phyloP scores from a whole-genome alignment of 2,797 vertebrate species.

The Neostethus bicornis region DNA sequence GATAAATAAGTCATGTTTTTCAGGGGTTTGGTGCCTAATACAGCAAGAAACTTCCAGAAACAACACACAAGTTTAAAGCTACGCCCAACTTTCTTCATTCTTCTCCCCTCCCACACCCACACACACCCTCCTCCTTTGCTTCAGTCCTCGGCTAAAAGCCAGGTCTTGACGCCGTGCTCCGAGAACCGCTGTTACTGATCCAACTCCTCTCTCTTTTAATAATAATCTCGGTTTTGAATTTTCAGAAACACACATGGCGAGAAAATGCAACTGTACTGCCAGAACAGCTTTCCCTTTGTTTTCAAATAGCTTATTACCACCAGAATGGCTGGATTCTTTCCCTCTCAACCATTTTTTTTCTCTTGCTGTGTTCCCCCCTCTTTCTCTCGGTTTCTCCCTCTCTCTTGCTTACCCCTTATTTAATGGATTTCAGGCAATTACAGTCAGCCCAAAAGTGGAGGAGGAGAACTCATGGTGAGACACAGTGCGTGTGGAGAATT shows the following conservation, averaged over 20 bases:
- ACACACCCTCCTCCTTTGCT: conserved; percentile 46
- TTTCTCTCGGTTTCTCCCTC: neutral
- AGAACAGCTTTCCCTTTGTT: conserved; percentile 72
- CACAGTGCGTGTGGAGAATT: conserved; percentile 63
- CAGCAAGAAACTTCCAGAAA: conserved; percentile 25
- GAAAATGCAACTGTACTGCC: conserved; percentile 57
- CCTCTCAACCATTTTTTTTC: conserved; percentile 41
- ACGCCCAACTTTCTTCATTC: conserved; percentile 33
- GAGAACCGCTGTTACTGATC: conserved; percentile 71
- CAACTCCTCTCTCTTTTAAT: conserved; percentile 59
- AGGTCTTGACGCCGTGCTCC: conserved; percentile 65
- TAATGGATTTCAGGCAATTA: conserved; percentile 79
- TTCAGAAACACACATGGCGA: conserved; percentile 58
- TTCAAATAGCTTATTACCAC: conserved; percentile 72
- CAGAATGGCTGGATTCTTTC: conserved; percentile 58
- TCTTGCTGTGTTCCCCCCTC: conserved; percentile 41
- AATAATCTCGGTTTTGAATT: conserved; percentile 69
- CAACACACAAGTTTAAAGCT: conserved; percentile 34
- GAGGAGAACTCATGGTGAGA: conserved; percentile 58
- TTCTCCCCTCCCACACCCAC: conserved; percentile 52
- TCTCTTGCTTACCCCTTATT: conserved; percentile 41
- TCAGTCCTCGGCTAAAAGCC: conserved; percentile 54
- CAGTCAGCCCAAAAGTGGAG: conserved; percentile 59
- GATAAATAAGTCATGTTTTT: conserved; percentile 64
- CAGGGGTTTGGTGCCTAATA: conserved; percentile 54